Percentiles rank a stretch among this genome's conserved stretches.
Conservation (phyloP, 2,113 vertebrate genomes). For the Grus americana region DNA sequence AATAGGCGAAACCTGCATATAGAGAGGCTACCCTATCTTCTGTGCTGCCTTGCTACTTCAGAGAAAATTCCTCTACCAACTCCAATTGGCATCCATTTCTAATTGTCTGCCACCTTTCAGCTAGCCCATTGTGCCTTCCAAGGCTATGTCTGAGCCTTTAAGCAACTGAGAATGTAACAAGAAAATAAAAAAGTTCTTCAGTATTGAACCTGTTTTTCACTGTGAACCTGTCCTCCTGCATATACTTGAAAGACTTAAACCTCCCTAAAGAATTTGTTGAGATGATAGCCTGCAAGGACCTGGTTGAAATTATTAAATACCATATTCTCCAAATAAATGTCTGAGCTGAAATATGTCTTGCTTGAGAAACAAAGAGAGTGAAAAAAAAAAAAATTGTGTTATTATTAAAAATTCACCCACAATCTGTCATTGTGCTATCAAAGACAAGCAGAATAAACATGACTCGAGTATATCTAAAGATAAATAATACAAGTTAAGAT, state of each 20-base stretch:
- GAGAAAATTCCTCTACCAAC: background rate
- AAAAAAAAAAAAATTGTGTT: background rate
- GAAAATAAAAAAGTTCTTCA: background rate
- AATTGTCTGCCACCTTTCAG: background rate
- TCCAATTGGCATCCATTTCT: accelerated
- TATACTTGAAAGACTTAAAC: background rate
- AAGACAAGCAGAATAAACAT: background rate
- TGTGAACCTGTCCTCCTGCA: background rate
- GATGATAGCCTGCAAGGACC: background rate
- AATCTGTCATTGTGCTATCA: background rate
- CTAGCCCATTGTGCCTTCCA: background rate
- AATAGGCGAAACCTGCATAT: background rate
- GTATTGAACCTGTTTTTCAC: background rate
- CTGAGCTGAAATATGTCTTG: background rate
- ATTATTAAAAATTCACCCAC: background rate
- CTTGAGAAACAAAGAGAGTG: background rate
- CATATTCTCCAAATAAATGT: background rate
- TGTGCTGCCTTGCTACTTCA: background rate
- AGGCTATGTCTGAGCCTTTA: background rate
- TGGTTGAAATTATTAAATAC: background rate
- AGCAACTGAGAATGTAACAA: background rate
- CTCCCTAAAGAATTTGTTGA: background rate
- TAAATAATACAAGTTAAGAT: background rate
- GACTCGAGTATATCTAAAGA: background rate
- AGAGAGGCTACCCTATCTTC: background rate